Evolutionary conservation across 2,888 invertebrate species (phyloP).

Genomic region (Philopedon plagiatum): DNA sequence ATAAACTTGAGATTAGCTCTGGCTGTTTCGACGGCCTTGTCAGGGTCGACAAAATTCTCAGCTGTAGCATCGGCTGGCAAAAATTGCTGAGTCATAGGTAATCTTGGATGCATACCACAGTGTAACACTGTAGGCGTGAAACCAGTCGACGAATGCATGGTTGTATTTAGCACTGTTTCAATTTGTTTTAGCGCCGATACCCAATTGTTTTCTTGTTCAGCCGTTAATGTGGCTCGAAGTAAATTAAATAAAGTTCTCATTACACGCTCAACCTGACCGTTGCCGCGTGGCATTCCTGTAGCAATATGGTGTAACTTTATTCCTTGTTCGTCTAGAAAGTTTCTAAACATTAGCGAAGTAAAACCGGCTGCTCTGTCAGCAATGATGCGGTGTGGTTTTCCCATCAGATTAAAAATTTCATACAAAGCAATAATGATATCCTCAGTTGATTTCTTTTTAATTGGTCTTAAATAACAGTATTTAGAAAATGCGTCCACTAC

Average conservation of each 20-base stretch:
- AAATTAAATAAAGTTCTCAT: slow-evolving; percentile 43
- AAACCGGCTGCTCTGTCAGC: slow-evolving; percentile 43
- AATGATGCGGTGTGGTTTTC: slow-evolving; percentile 20
- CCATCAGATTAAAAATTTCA: slow-evolving; percentile 42
- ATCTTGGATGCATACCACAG: no score
- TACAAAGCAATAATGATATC: slow-evolving; percentile 37
- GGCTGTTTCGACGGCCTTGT: no score
- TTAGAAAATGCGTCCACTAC: slow-evolving; percentile 51
- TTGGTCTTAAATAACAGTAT: slow-evolving; percentile 42
- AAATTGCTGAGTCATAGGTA: no score
- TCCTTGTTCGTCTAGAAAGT: slow-evolving; percentile 27
- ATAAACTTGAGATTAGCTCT: no score
- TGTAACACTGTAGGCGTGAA: no score
- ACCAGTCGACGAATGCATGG: no score
- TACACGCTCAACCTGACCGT: slow-evolving; percentile 38
- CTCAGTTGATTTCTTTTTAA: slow-evolving; percentile 45
- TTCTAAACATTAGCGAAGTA: slow-evolving; percentile 31
- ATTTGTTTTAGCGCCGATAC: no score
- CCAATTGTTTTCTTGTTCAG: no score
- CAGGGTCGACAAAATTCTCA: no score
- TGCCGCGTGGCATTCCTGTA: slow-evolving; percentile 39
- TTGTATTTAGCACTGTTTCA: no score
- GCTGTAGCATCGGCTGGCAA: no score
- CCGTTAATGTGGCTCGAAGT: no score
- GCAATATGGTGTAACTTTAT: slow-evolving; percentile 39